These are phyloP conservation scores for Bombus breviceps DNA, from an alignment of 1,140 invertebrate genomes.

Conservation along the genomic window DNA sequence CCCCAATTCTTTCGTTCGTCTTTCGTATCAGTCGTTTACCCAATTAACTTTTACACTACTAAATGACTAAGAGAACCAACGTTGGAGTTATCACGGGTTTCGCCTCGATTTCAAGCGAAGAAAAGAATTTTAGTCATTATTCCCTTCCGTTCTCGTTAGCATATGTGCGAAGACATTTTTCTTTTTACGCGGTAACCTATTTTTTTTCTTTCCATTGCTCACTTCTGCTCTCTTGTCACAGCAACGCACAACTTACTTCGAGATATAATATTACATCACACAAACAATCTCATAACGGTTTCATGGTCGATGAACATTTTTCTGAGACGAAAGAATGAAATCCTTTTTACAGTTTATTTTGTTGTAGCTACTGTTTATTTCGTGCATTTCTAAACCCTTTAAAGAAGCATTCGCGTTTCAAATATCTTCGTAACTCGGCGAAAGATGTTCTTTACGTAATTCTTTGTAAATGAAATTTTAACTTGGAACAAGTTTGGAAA, in stretches of 20 bases:
- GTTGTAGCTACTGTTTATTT: not conserved
- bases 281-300: not conserved
- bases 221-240: not conserved
- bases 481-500: not conserved
- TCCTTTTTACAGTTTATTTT: not conserved
- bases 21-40: slow-evolving; percentile 24
- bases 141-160: slow-evolving; percentile 31
- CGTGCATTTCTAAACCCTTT: not conserved
- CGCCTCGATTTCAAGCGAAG: not conserved
- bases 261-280: not conserved
- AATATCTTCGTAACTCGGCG: not conserved
- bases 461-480: not conserved
- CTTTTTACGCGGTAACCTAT: not conserved
- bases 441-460: not conserved
- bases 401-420: not conserved
- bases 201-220: not conserved
- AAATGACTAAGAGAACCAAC: not conserved
- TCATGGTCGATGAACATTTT: not conserved
- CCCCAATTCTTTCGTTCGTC: slow-evolving; percentile 23
- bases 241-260: not conserved
- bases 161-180: not conserved
- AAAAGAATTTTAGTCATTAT: slow-evolving; percentile 25
- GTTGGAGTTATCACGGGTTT: not conserved
- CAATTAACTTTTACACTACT: slow-evolving; percentile 29
- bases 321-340: not conserved